These are phyloP conservation scores for Mizuhopecten yessoensis DNA, from an alignment of 1,140 invertebrate species.

Conservation along the genomic window DNA sequence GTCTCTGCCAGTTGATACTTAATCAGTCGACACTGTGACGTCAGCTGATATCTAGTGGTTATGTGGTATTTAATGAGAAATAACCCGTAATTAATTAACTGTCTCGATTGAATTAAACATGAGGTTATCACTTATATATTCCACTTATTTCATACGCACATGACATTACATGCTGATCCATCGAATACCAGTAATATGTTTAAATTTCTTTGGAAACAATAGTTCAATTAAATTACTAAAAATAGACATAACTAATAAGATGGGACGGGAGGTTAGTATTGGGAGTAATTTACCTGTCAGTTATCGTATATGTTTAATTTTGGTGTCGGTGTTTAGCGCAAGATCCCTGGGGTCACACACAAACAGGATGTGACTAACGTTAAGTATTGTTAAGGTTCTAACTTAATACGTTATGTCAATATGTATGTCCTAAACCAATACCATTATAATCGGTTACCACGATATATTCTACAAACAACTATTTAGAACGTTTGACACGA, in stretches of 20 bases:
- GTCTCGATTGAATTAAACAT: neutral
- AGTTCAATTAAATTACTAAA: neutral
- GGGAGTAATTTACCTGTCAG: too few species aligned
- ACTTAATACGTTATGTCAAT: neutral
- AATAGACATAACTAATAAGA: neutral
- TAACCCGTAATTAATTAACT: neutral
- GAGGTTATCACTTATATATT: neutral
- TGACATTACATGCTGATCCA: neutral
- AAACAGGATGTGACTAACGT: neutral
- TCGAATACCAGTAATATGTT: neutral
- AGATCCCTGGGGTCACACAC: neutral
- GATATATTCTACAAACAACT: neutral
- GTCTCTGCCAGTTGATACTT: neutral
- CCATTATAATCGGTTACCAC: neutral
- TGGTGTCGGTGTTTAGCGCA: neutral
- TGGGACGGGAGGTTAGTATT: too few species aligned
- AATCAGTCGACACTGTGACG: neutral
- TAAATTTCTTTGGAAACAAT: neutral
- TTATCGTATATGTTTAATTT: too few species aligned
- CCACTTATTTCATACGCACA: neutral
- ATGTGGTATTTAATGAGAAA: neutral
- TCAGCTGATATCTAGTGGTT: neutral
- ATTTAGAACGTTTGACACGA: slow-evolving; percentile 15
- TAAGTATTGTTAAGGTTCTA: neutral
- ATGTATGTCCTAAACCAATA: neutral